These are phyloP conservation scores for Manacus vitellinus DNA, from an alignment of 2,113 vertebrate genomes.

Conservation along the genomic window DNA sequence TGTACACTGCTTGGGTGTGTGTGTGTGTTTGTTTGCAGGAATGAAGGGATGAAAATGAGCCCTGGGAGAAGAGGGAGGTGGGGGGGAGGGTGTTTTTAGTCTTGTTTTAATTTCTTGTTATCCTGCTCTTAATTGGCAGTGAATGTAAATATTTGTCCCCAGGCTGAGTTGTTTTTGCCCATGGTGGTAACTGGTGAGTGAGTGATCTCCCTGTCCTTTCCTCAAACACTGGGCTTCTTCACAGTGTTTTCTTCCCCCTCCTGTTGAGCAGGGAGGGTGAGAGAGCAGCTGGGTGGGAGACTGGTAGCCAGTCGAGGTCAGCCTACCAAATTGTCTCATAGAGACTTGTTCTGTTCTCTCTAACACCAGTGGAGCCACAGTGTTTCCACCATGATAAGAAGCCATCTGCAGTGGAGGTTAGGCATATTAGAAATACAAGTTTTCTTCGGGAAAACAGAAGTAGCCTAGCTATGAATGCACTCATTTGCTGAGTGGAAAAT, in stretches of 20 bases:
- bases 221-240: background rate
- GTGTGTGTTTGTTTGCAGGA: fast-evolving
- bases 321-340: background rate
- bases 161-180: background rate
- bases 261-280: background rate
- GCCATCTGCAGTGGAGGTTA: background rate
- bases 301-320: background rate
- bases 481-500: background rate
- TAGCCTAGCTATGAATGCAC: background rate
- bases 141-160: background rate
- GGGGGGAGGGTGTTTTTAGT: fast-evolving
- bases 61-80: background rate
- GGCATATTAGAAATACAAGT: background rate
- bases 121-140: background rate
- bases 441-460: background rate
- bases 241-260: background rate
- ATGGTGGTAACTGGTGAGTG: background rate
- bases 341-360: background rate
- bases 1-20: fast-evolving
- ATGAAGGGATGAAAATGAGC: background rate
- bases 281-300: background rate
- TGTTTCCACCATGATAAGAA: background rate
- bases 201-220: background rate
- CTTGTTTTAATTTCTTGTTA: background rate
- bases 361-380: background rate